Evolutionary conservation across 2,888 invertebrate genomes (phyloP).

Genomic region (Calameuta filiformis): DNA sequence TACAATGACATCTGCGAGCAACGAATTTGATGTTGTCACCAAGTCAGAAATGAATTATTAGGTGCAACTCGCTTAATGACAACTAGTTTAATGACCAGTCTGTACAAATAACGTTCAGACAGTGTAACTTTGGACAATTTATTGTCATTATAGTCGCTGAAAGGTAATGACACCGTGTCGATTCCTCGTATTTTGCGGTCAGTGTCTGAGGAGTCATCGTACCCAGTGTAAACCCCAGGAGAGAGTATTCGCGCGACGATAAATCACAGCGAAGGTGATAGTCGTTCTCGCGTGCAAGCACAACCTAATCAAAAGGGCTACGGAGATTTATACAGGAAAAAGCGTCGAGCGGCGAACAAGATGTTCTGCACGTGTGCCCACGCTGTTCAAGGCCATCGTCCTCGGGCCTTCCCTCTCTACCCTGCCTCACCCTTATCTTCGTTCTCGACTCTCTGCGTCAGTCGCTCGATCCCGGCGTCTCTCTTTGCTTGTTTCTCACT

Average conservation of each 20-base stretch:
- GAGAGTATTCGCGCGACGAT: background rate
- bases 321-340: background rate
- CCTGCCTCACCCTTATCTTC: background rate
- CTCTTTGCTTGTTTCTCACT: background rate
- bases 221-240: background rate
- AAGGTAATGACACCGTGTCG: background rate
- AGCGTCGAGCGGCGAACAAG: slow-evolving; percentile 1
- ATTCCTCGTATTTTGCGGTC: background rate
- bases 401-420: slow-evolving; percentile 4
- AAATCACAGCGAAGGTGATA: background rate
- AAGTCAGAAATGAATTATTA: background rate
- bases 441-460: background rate
- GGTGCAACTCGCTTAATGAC: background rate
- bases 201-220: background rate
- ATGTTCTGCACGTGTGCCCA: slow-evolving; percentile 19
- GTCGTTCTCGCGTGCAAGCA: background rate
- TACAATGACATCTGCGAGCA: no score
- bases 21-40: background rate
- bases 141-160: background rate
- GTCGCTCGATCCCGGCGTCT: background rate
- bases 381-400: slow-evolving; percentile 17
- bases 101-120: background rate
- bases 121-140: background rate
- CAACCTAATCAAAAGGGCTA: background rate
- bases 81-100: background rate